Conservation (phyloP, 1,140 invertebrate species). For the Pachypsylla venusta region DNA sequence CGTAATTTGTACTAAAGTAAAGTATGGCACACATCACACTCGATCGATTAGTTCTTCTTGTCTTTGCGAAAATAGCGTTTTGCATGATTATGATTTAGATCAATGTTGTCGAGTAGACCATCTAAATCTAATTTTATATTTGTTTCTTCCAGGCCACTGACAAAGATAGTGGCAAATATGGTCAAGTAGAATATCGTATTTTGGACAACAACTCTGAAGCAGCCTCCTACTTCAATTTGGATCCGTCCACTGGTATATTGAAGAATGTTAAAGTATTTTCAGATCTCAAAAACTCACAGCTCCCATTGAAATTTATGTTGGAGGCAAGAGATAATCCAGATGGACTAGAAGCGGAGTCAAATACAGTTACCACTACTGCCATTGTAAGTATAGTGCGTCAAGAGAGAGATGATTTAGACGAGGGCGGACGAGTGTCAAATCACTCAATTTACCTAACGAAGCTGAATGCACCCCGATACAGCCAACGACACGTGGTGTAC, state of each 20-base stretch:
- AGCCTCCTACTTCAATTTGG: slow-evolving; percentile 55
- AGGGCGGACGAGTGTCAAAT: too few species aligned
- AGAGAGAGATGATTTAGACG: too few species aligned
- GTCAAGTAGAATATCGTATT: slow-evolving; percentile 55
- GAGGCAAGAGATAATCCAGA: slow-evolving; percentile 56
- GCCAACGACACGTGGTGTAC: too few species aligned
- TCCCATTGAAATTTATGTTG: slow-evolving; percentile 59
- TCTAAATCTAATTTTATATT: too few species aligned
- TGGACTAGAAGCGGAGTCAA: slow-evolving; percentile 37
- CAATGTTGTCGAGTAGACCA: too few species aligned
- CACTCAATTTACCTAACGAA: too few species aligned
- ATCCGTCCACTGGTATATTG: slow-evolving; percentile 53
- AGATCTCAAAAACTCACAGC: slow-evolving; percentile 38
- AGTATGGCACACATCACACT: too few species aligned
- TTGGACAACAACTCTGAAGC: slow-evolving; percentile 39
- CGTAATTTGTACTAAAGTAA: too few species aligned
- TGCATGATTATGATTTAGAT: too few species aligned
- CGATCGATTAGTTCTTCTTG: too few species aligned
- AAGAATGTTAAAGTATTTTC: slow-evolving; percentile 54
- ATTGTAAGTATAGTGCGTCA: slow-evolving; percentile 39
- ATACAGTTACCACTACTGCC: slow-evolving; percentile 43
- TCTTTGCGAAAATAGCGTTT: too few species aligned
- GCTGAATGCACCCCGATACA: too few species aligned
- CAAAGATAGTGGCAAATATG: slow-evolving; percentile 62
- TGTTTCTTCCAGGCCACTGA: slow-evolving; percentile 48